A percentile compares a stretch with the other conserved stretches of the same genome.
phyloP scores from a whole-genome alignment of 2,888 invertebrate species.

The Catocala sponsa region DNA sequence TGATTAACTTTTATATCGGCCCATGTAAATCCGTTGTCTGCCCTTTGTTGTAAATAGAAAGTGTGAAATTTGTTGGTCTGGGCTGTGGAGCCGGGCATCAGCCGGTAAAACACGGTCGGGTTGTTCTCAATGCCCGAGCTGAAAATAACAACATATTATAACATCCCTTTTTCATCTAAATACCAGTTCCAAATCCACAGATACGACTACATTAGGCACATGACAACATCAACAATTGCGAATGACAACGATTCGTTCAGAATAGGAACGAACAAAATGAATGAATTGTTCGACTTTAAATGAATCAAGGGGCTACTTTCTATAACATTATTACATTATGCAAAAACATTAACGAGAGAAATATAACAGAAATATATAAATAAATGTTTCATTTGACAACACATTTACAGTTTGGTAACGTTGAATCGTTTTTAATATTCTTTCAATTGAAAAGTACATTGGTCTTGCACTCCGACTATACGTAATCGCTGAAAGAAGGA shows the following conservation, averaged over 20 bases:
- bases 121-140: constrained; percentile 99
- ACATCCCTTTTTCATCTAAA: constrained; percentile 40
- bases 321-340: constrained; percentile 22
- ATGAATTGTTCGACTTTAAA: constrained; percentile 27
- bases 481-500: not conserved
- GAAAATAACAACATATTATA: constrained; percentile 74
- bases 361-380: constrained; percentile 10
- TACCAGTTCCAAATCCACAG: constrained; percentile 30
- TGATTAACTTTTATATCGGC: constrained; percentile 98
- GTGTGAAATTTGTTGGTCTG: constrained; percentile 98
- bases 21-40: constrained; percentile 97
- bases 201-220: constrained; percentile 64
- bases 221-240: constrained; percentile 62
- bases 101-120: constrained; percentile 97
- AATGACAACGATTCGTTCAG: constrained; percentile 15
- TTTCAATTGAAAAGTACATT: not conserved
- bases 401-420: constrained; percentile 42
- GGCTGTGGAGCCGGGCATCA: constrained; percentile 98
- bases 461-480: too few relatives aligned
- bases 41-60: constrained; percentile 97
- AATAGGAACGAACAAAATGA: constrained; percentile 24
- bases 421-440: constrained; percentile 6
- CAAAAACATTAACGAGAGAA: constrained; percentile 19
- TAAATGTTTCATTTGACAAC: constrained; percentile 20
- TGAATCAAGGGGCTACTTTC: constrained; percentile 30